Percentiles rank a stretch among this genome's conserved stretches.
Conservation (phyloP, 2,888 invertebrate genomes). For the Drosophila multiciliata region DNA sequence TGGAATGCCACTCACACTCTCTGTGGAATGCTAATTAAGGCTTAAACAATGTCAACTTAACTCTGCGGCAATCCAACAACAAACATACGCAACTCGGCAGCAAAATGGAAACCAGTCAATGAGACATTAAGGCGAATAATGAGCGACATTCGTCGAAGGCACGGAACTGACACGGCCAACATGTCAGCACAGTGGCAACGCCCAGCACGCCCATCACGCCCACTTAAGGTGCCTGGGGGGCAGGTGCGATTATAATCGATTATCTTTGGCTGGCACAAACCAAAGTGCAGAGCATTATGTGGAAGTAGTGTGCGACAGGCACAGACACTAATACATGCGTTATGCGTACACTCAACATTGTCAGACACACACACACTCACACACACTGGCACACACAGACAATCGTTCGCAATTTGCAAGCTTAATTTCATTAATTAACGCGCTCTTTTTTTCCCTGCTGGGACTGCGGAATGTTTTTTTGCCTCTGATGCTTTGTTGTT, state of each 20-base stretch:
- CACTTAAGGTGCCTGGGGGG: slow-evolving; percentile 18
- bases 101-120: slow-evolving; percentile 31
- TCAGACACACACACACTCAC: slow-evolving; percentile 2
- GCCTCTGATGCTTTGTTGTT: slow-evolving; percentile 32
- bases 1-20: neutral
- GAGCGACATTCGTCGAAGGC: slow-evolving; percentile 54
- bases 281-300: slow-evolving; percentile 12
- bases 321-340: neutral
- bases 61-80: neutral
- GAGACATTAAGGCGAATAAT: slow-evolving; percentile 74
- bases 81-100: neutral
- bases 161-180: slow-evolving; percentile 37
- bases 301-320: neutral
- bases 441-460: slow-evolving; percentile 25
- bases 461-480: slow-evolving; percentile 38
- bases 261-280: slow-evolving; percentile 45
- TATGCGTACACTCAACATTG: neutral
- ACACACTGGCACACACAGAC: slow-evolving; percentile 7
- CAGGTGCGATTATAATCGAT: slow-evolving; percentile 71
- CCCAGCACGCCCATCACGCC: slow-evolving; percentile 37
- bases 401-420: slow-evolving; percentile 37
- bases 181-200: slow-evolving; percentile 37
- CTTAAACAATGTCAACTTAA: neutral
- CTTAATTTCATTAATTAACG: slow-evolving; percentile 77
- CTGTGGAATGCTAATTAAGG: neutral